Percentiles rank a stretch among this genome's conserved stretches.
Evolutionary conservation across 2,888 invertebrate species (phyloP).

Genomic region (Melitaea athalia): DNA sequence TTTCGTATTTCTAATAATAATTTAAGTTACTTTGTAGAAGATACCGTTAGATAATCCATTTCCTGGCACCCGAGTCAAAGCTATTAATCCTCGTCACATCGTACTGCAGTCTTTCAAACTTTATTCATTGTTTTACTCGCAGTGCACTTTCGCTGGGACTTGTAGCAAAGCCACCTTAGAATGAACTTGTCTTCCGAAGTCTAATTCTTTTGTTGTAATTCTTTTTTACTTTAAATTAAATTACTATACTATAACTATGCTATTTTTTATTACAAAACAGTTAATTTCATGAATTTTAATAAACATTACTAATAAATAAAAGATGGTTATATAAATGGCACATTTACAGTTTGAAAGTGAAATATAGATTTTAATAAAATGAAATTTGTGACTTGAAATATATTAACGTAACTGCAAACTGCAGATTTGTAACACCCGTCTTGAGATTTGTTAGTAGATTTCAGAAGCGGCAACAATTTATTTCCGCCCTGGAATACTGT

Average conservation of each 20-base stretch:
- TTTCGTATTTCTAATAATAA: not conserved
- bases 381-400: conserved; percentile 2
- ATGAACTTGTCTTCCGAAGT: conserved; percentile 58
- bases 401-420: not conserved
- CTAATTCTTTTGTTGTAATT: conserved; percentile 40
- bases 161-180: conserved; percentile 55
- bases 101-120: conserved; percentile 66
- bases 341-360: not conserved
- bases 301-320: not conserved
- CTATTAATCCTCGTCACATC: conserved; percentile 58
- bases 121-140: conserved; percentile 72
- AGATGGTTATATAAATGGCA: not conserved
- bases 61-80: conserved; percentile 58
- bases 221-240: conserved; percentile 32
- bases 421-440: conserved; percentile 2
- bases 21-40: conserved; percentile 1
- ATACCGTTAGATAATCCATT: conserved; percentile 39
- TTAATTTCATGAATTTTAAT: not conserved
- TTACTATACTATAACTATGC: conserved; percentile 12
- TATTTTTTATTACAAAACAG: not conserved
- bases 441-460: conserved; percentile 11
- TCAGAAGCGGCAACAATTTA: conserved; percentile 12
- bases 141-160: conserved; percentile 51
- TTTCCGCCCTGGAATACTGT: not conserved
- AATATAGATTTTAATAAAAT: conserved; percentile 9